Percentiles rank a stretch among this genome's conserved stretches.
These are phyloP conservation scores for Scylla paramamosain DNA, from an alignment of 1,140 invertebrate genomes.

Conservation along the genomic window DNA sequence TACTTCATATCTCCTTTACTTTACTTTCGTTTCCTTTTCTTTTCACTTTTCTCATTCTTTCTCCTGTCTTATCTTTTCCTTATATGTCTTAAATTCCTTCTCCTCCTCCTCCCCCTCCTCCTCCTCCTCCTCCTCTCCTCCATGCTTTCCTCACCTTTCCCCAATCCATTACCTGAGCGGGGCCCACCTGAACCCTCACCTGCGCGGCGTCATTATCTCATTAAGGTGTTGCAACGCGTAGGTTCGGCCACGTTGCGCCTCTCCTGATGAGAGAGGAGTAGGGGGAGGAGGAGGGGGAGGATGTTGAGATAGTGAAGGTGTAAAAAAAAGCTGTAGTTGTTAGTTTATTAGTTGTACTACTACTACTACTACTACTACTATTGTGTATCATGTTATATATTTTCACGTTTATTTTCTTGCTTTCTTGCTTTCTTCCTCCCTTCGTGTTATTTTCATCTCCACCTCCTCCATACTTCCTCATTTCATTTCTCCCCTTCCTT, in stretches of 20 bases:
- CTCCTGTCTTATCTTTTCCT: not conserved
- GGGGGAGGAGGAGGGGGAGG: not conserved
- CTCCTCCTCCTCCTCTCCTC: not conserved
- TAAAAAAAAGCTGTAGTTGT: too few species aligned
- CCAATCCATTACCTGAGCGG: not conserved
- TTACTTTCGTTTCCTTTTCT: not conserved
- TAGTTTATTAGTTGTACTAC: not conserved
- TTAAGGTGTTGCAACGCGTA: conserved; percentile 1
- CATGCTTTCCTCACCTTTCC: not conserved
- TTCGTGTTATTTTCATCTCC: not conserved
- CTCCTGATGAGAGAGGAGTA: not conserved
- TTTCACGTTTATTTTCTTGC: too few species aligned
- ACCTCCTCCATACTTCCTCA: not conserved
- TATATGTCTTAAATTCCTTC: not conserved
- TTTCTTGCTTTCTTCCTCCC: not conserved
- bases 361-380: conserved; percentile 14
- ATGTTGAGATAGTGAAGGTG: not conserved
- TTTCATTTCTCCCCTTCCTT: not conserved
- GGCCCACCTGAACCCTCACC: not conserved
- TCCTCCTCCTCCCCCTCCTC: not conserved
- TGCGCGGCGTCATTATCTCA: conserved; percentile 9
- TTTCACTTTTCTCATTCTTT: not conserved
- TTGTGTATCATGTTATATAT: not conserved
- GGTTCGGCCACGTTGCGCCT: not conserved
- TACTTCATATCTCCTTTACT: not conserved